Conservation (phyloP, 1,140 invertebrate genomes). For the Trichonephila clavipes region DNA sequence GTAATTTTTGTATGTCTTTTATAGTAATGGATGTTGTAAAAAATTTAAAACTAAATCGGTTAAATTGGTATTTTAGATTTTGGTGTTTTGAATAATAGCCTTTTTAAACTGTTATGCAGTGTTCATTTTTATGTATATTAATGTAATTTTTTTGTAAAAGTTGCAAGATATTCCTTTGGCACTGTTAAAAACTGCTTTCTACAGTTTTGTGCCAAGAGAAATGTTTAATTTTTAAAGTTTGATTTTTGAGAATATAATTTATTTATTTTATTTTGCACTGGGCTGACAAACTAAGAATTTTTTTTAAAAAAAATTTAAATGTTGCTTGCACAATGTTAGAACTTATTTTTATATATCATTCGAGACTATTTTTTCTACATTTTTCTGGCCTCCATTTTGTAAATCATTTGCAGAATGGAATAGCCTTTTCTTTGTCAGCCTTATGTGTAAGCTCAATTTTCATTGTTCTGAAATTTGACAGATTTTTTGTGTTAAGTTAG, state of each 20-base stretch:
- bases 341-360: slow-evolving; percentile 72
- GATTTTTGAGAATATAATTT: slow-evolving; percentile 28
- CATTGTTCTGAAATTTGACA: slow-evolving; percentile 77
- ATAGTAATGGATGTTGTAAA: slow-evolving; percentile 52
- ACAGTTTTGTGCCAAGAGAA: slow-evolving; percentile 61
- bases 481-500: slow-evolving; percentile 75
- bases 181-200: slow-evolving; percentile 57
- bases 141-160: slow-evolving; percentile 23
- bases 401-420: slow-evolving; percentile 31
- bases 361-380: slow-evolving; percentile 70
- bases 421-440: slow-evolving; percentile 69
- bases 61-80: slow-evolving; percentile 66
- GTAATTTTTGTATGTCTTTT: slow-evolving; percentile 73
- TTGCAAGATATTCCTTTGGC: slow-evolving; percentile 51
- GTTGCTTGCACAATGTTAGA: slow-evolving; percentile 74
- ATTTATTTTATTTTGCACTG: slow-evolving; percentile 64
- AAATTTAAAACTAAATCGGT: slow-evolving; percentile 45
- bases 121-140: slow-evolving; percentile 43
- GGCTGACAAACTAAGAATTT: slow-evolving; percentile 55
- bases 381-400: slow-evolving; percentile 72
- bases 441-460: slow-evolving; percentile 74
- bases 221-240: slow-evolving; percentile 54
- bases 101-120: slow-evolving; percentile 74
- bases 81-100: slow-evolving; percentile 74
- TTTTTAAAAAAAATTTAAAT: slow-evolving; percentile 42